Evolutionary conservation across 2,113 vertebrate species (phyloP).

Genomic region (Notiomystis cincta): DNA sequence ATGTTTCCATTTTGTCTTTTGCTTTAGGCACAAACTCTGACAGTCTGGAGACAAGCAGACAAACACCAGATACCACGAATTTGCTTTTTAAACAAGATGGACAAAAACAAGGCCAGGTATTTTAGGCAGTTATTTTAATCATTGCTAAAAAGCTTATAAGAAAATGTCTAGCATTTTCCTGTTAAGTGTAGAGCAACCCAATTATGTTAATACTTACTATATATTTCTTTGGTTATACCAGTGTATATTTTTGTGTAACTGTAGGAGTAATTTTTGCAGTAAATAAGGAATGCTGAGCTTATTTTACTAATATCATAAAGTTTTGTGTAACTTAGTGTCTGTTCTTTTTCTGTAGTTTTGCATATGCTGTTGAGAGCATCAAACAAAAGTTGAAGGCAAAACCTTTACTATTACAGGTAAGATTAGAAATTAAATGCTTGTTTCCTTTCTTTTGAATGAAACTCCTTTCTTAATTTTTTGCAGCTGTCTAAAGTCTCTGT

Average conservation of each 20-base stretch:
- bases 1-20: not conserved
- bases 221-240: not conserved
- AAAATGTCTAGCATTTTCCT: not conserved
- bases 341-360: constrained; percentile 72
- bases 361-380: constrained; percentile 87
- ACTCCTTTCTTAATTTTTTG: not conserved
- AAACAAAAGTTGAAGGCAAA: constrained; percentile 87
- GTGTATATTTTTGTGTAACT: not conserved
- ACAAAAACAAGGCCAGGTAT: constrained; percentile 90
- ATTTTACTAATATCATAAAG: not conserved
- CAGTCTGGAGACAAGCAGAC: constrained; percentile 95
- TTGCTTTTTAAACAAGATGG: constrained; percentile 99
- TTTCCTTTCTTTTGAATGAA: not conserved
- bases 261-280: not conserved
- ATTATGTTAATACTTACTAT: not conserved
- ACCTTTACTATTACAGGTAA: constrained; percentile 90
- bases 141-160: not conserved
- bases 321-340: not conserved
- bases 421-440: not conserved
- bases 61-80: constrained; percentile 90
- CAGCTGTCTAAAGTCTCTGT: not conserved
- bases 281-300: not conserved
- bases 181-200: not conserved
- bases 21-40: constrained; percentile 91
- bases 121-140: not conserved